Percentiles rank a stretch among this genome's conserved stretches.
Evolutionary conservation across 2,797 vertebrate genomes (phyloP).

Genomic region (Prionace glauca): DNA sequence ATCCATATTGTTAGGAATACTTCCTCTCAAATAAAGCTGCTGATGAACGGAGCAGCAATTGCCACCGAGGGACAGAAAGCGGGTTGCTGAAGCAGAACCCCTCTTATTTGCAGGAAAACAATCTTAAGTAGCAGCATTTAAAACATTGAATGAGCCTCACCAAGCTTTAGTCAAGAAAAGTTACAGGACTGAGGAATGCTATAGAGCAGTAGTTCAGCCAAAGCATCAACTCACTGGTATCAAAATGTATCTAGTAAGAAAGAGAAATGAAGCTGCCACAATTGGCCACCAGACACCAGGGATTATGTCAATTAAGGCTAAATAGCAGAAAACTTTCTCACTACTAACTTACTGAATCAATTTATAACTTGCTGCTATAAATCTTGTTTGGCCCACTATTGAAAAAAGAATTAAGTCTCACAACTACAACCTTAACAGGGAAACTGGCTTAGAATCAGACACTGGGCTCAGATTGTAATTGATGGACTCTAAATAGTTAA

Average conservation of each 20-base stretch:
- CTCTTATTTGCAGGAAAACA: not conserved
- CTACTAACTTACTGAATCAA: not conserved
- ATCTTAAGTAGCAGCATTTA: not conserved
- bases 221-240: not conserved
- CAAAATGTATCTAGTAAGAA: not conserved
- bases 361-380: not conserved
- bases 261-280: too few species aligned
- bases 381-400: not conserved
- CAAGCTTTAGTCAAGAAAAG: not conserved
- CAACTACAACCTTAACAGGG: not conserved
- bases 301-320: not conserved
- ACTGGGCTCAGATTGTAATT: not conserved
- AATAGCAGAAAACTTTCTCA: not conserved
- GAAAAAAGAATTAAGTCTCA: not conserved
- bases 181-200: not conserved
- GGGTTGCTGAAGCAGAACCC: not conserved
- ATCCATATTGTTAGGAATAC: not conserved
- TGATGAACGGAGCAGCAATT: not conserved
- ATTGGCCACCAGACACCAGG: too few species aligned
- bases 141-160: not conserved
- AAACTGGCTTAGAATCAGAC: not conserved
- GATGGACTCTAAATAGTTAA: not conserved
- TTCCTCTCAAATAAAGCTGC: not conserved
- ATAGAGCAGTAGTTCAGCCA: not conserved
- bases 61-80: not conserved